Evolutionary conservation across 2,797 vertebrate species (phyloP).

Genomic region (Onychomys torridus): DNA sequence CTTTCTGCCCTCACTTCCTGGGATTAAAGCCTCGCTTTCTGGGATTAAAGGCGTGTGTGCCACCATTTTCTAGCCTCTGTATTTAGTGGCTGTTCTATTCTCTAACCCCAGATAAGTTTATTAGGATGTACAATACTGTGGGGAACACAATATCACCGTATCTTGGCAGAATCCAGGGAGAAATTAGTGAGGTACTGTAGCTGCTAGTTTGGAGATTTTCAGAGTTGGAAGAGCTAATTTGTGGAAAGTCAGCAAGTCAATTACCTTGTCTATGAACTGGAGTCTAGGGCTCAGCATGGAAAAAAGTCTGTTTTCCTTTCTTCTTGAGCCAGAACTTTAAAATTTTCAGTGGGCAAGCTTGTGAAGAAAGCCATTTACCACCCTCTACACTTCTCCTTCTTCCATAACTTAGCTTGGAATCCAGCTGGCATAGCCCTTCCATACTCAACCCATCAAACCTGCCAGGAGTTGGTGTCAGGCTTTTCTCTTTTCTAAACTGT

Average conservation of each 20-base stretch:
- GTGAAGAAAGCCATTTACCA: not conserved
- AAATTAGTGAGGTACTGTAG: not conserved
- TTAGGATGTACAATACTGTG: too few relatives aligned
- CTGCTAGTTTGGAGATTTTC: not conserved
- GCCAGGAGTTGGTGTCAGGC: not conserved
- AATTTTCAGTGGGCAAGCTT: not conserved
- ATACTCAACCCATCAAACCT: not conserved
- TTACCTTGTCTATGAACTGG: not conserved
- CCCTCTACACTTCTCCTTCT: not conserved
- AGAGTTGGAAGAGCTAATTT: not conserved
- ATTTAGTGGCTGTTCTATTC: too few relatives aligned
- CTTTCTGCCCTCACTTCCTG: too few relatives aligned
- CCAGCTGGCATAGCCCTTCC: not conserved
- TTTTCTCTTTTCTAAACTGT: not conserved
- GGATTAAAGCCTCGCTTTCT: too few relatives aligned
- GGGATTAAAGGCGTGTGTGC: too few relatives aligned
- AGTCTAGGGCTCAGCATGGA: not conserved
- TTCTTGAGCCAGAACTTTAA: not conserved
- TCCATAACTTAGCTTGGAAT: not conserved
- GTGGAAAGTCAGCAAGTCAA: not conserved
- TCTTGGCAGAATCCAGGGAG: not conserved
- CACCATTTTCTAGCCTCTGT: too few relatives aligned
- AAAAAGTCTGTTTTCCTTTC: not conserved
- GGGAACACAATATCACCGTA: too few relatives aligned
- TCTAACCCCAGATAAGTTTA: too few relatives aligned